phyloP scores from a whole-genome alignment of 2,888 invertebrate genomes.

The Pachliopta kotzebuea region DNA sequence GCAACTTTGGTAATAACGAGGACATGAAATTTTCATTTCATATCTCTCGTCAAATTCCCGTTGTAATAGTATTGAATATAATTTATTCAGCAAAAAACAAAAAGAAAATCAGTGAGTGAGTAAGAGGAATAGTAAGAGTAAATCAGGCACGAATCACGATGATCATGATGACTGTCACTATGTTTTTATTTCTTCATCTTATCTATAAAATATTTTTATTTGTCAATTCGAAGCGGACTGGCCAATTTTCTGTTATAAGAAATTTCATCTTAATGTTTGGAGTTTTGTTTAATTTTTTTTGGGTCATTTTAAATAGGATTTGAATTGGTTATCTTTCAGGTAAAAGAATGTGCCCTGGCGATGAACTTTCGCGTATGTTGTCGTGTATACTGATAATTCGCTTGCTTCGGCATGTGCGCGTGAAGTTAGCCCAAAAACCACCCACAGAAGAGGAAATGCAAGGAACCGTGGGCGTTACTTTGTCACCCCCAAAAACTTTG shows the following conservation, averaged over 20 bases:
- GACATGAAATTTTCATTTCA: no score
- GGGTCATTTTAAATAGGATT: neutral
- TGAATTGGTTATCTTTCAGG: constrained; percentile 66
- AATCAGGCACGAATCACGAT: neutral
- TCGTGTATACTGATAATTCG: constrained; percentile 83
- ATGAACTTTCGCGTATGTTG: constrained; percentile 89
- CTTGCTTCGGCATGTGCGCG: constrained; percentile 83
- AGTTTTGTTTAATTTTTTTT: no score
- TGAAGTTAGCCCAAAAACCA: constrained; percentile 76
- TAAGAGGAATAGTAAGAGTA: no score
- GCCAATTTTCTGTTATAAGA: no score
- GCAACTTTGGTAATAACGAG: neutral
- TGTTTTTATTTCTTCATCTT: no score
- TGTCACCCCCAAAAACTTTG: constrained; percentile 81
- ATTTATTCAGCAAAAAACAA: neutral
- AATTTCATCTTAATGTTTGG: no score
- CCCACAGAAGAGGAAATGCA: constrained; percentile 75
- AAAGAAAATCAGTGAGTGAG: neutral
- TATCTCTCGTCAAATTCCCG: no score
- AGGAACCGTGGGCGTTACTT: constrained; percentile 88
- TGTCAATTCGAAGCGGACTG: no score
- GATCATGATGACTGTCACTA: no score
- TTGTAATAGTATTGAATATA: neutral
- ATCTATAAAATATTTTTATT: no score
- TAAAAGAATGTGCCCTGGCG: constrained; percentile 92